A percentile compares a stretch with the other conserved stretches of the same genome.
Conservation (phyloP, 53 echinoderm and acorn worm genomes). For the Holothuria leucospilota region DNA sequence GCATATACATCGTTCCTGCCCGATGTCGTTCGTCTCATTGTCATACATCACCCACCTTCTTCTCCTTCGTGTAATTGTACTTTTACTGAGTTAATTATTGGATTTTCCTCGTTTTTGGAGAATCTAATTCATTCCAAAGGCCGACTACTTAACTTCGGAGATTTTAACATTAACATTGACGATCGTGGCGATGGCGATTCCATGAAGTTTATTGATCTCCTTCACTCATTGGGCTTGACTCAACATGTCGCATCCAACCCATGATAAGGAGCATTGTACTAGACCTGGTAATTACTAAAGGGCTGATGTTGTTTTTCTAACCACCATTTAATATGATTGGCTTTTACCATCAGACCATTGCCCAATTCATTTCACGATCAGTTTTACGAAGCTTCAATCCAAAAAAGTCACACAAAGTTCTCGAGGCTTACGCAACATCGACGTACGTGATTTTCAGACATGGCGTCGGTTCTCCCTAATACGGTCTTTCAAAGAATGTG, state of each 20-base stretch:
- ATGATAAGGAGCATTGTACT: neutral
- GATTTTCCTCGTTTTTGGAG: neutral
- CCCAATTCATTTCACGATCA: conserved; percentile 10
- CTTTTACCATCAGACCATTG: conserved; percentile 22
- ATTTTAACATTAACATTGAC: no score
- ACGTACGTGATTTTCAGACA: neutral
- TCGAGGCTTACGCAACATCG: neutral
- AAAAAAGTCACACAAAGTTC: neutral
- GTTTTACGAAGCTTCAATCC: conserved; percentile 4
- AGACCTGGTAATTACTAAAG: conserved; percentile 15
- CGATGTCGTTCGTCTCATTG: no score
- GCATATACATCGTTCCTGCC: no score
- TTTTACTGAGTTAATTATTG: neutral
- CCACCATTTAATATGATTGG: neutral
- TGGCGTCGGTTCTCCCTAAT: neutral
- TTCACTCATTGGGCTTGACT: neutral
- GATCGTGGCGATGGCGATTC: no score
- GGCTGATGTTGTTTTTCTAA: neutral
- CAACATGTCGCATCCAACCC: neutral
- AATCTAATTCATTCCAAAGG: neutral
- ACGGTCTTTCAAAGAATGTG: neutral
- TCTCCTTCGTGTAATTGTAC: no score
- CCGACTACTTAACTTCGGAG: no score
- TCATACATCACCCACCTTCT: no score
- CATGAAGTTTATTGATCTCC: no score